Evolutionary conservation across 2,888 invertebrate species (phyloP).

Genomic region (Parnassius mnemosyne): DNA sequence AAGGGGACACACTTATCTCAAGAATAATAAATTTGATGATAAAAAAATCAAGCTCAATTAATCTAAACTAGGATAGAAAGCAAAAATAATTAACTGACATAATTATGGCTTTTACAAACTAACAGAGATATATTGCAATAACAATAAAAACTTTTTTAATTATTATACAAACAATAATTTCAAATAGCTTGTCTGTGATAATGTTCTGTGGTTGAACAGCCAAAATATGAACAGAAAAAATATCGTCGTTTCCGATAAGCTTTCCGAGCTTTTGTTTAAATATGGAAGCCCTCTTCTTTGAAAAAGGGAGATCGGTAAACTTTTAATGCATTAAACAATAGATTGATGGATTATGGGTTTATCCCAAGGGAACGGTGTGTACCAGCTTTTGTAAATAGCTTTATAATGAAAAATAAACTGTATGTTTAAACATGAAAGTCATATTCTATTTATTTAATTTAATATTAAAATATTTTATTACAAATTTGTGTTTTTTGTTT

Average conservation of each 20-base stretch:
- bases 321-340: slow-evolving; percentile 25
- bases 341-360: slow-evolving; percentile 25
- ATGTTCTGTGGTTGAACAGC: no score
- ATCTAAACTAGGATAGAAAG: no score
- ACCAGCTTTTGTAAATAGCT: slow-evolving; percentile 15
- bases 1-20: no score
- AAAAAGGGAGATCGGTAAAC: slow-evolving; percentile 16
- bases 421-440: not conserved
- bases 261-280: slow-evolving; percentile 14
- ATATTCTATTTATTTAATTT: no score
- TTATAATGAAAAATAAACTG: slow-evolving; percentile 3
- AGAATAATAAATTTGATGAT: no score
- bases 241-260: slow-evolving; percentile 10
- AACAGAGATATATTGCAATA: no score
- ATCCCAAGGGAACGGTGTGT: slow-evolving; percentile 15
- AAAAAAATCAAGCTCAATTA: no score
- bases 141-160: no score
- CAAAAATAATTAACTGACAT: no score
- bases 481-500: no score
- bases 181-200: not conserved
- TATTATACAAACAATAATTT: not conserved
- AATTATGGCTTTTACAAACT: no score
- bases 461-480: no score
- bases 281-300: slow-evolving; percentile 5
- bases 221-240: slow-evolving; percentile 6